phyloP scores from a whole-genome alignment of 2,888 invertebrate genomes.

The Coenonympha arcania region DNA sequence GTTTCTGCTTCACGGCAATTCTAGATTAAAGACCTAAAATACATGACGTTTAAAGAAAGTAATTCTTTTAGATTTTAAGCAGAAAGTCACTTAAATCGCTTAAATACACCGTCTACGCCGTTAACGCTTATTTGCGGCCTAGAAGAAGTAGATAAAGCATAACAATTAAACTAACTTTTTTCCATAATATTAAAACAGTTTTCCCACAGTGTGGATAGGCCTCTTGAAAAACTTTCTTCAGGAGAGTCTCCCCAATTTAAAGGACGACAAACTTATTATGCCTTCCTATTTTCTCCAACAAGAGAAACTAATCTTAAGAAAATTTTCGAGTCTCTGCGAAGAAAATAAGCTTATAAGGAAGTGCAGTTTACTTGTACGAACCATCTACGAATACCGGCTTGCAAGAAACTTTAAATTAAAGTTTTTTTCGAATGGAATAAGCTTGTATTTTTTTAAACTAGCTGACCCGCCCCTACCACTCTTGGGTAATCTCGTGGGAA shows the following conservation, averaged over 20 bases:
- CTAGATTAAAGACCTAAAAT: no score
- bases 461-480: no score
- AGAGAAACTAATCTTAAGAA: conserved; percentile 74
- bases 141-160: no score
- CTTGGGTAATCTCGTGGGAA: no score
- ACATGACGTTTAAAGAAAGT: no score
- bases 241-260: conserved; percentile 60
- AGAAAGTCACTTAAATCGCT: no score
- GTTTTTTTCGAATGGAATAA: conserved; percentile 55
- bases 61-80: no score
- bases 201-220: neutral
- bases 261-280: conserved; percentile 66
- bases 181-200: neutral
- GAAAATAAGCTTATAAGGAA: conserved; percentile 72
- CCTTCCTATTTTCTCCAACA: conserved; percentile 68
- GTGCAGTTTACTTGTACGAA: conserved; percentile 67
- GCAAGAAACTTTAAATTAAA: conserved; percentile 71
- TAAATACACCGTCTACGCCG: no score
- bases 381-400: conserved; percentile 47
- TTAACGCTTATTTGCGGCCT: no score
- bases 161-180: no score
- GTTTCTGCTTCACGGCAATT: no score
- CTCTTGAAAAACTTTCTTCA: conserved; percentile 39
- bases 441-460: conserved; percentile 34
- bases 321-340: conserved; percentile 68